These are phyloP conservation scores for Spinus olivaceus DNA, from an alignment of 2,797 vertebrate species.

Conservation along the genomic window DNA sequence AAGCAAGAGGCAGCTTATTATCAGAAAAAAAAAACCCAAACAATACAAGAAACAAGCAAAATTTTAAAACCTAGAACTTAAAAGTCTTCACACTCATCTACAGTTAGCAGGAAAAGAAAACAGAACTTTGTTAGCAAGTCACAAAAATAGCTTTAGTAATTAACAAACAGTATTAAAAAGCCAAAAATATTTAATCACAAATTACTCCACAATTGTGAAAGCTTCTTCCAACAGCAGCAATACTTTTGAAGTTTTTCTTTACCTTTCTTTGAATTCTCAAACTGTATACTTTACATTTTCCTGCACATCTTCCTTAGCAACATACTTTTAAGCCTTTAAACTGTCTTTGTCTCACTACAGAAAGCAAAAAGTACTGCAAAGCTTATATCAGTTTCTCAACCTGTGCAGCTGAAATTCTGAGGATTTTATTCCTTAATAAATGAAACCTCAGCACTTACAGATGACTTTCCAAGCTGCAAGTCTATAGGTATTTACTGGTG, in stretches of 20 bases:
- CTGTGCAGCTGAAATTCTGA: not conserved
- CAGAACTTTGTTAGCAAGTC: rapidly evolving
- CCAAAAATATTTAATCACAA: not conserved
- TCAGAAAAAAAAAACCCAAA: not conserved
- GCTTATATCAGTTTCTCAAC: not conserved
- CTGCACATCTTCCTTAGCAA: not conserved
- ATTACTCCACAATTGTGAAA: not conserved
- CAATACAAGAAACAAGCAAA: not conserved
- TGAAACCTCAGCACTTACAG: not conserved
- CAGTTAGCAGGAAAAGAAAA: not conserved
- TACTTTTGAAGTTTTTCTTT: not conserved
- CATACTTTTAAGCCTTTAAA: not conserved
- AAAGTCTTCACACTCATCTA: not conserved
- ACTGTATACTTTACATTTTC: not conserved
- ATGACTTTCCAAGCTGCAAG: not conserved
- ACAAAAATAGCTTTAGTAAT: not conserved
- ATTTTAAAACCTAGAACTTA: not conserved
- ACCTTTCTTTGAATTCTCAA: not conserved
- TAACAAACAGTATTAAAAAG: not conserved
- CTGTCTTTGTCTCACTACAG: not conserved
- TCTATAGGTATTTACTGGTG: not conserved
- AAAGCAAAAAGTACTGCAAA: not conserved
- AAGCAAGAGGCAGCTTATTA: not conserved
- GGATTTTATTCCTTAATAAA: not conserved
- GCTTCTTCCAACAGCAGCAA: not conserved